Conservation (phyloP, 2,113 vertebrate species). For the Nesospiza acunhae region DNA sequence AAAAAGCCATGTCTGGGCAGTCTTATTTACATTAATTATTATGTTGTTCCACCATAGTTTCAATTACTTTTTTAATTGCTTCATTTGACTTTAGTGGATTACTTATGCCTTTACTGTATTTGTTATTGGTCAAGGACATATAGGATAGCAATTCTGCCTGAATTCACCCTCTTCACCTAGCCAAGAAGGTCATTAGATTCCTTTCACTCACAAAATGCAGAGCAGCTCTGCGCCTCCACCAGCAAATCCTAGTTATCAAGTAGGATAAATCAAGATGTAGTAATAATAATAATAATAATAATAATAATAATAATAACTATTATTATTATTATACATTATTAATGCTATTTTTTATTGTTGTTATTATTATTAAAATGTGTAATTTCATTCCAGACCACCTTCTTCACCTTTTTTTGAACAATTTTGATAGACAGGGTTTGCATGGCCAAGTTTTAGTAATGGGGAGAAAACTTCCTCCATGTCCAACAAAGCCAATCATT, state of each 20-base stretch:
- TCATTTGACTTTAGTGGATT: neutral
- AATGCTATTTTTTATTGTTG: neutral
- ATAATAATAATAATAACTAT: neutral
- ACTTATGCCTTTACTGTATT: neutral
- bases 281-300: neutral
- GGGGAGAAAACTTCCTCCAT: neutral
- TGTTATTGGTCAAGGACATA: constrained; percentile 1
- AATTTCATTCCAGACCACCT: neutral
- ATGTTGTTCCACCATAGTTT: neutral
- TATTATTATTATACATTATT: neutral
- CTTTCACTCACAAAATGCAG: neutral
- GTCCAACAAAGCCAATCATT: rapidly evolving
- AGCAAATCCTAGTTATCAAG: neutral
- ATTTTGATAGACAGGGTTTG: neutral
- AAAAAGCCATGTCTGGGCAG: neutral
- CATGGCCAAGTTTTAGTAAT: neutral
- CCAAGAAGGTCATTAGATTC: neutral
- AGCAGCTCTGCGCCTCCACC: neutral
- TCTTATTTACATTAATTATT: constrained; percentile 8
- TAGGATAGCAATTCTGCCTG: neutral
- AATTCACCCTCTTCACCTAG: neutral
- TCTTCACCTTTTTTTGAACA: neutral
- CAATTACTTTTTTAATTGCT: neutral
- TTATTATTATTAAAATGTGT: neutral
- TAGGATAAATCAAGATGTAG: neutral